Percentiles rank a stretch among this genome's conserved stretches.
Evolutionary conservation across 2,113 vertebrate species (phyloP).

Genomic region (Meleagris gallopavo): DNA sequence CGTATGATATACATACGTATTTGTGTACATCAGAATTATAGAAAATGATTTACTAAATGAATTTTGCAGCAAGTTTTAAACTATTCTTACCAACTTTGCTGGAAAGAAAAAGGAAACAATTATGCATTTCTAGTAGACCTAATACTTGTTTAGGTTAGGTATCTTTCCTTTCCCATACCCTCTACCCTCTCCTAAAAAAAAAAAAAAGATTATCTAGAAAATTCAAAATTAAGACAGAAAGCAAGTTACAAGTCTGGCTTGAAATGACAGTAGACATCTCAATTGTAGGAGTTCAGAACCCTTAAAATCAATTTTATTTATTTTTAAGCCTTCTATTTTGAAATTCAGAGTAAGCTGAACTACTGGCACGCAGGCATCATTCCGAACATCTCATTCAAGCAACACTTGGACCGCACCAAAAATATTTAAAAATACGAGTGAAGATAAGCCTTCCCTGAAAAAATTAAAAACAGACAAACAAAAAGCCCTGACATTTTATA

Average conservation of each 20-base stretch:
- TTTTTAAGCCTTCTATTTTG: neutral
- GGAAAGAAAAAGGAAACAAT: neutral
- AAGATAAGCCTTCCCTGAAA: neutral
- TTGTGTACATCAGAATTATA: neutral
- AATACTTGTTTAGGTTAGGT: neutral
- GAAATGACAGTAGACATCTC: neutral
- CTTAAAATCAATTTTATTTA: neutral
- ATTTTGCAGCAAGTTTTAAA: neutral
- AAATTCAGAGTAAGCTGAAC: neutral
- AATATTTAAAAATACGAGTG: neutral
- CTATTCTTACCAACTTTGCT: neutral
- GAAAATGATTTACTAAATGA: neutral
- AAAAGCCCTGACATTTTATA: neutral
- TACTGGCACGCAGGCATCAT: neutral
- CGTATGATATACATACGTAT: neutral
- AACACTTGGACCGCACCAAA: neutral
- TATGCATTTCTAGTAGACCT: neutral
- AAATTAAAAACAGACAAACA: neutral
- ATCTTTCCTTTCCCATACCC: neutral
- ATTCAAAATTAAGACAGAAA: fast-evolving
- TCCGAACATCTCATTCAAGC: neutral
- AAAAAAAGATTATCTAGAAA: neutral
- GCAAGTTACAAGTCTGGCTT: neutral
- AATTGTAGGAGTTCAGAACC: neutral
- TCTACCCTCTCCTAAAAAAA: too few relatives aligned